Conservation (phyloP, 2,113 vertebrate species). For the Peucedramus taeniatus region DNA sequence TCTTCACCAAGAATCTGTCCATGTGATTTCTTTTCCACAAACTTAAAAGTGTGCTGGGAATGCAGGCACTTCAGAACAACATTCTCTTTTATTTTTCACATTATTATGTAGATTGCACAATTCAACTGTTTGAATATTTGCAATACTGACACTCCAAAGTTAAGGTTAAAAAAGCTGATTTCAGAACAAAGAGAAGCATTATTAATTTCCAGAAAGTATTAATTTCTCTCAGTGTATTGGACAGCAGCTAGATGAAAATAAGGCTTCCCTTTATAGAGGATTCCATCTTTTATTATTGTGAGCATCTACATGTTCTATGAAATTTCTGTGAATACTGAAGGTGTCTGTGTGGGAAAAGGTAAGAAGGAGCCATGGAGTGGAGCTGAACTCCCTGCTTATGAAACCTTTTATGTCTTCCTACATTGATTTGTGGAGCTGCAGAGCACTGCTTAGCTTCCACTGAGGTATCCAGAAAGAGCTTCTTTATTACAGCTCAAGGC, state of each 20-base stretch:
- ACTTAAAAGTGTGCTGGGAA: background rate
- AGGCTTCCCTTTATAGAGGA: background rate
- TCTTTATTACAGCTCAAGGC: background rate
- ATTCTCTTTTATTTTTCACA: background rate
- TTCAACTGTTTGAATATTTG: background rate
- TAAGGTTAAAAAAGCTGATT: background rate
- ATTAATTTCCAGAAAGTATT: background rate
- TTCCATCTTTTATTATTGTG: background rate
- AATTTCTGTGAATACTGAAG: background rate
- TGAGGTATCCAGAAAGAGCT: background rate
- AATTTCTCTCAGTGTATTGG: background rate
- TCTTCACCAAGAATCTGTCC: background rate
- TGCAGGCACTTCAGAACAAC: background rate
- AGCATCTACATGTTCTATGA: background rate
- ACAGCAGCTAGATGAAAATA: background rate
- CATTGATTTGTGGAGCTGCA: background rate
- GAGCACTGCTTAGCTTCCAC: background rate
- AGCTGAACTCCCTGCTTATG: background rate
- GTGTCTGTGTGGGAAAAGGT: background rate
- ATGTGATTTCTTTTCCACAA: background rate
- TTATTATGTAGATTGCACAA: background rate
- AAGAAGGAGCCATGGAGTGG: background rate
- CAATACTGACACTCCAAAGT: background rate
- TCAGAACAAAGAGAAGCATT: background rate
- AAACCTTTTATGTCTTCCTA: background rate